These are phyloP conservation scores for Mastomys coucha DNA, from an alignment of 2,113 vertebrate genomes.

Conservation along the genomic window DNA sequence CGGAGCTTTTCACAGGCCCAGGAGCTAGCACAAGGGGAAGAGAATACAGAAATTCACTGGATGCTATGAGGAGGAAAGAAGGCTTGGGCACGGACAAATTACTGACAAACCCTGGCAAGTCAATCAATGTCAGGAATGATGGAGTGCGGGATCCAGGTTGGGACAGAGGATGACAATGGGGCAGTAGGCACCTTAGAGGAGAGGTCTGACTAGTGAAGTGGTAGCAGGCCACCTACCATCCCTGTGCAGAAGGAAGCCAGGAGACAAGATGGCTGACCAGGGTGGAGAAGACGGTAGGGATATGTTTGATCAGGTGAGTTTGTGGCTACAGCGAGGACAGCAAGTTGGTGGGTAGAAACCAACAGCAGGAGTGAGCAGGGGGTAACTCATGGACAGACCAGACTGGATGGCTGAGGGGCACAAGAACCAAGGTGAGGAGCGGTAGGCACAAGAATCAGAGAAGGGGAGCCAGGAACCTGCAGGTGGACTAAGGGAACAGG, in stretches of 20 bases:
- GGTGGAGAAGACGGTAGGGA: neutral
- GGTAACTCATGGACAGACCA: neutral
- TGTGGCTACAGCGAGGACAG: neutral
- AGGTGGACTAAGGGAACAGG: neutral
- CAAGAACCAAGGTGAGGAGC: neutral
- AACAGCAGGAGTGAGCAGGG: neutral
- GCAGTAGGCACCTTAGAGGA: neutral
- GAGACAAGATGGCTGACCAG: neutral
- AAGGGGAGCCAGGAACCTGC: neutral
- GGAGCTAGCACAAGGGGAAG: neutral
- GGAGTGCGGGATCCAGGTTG: neutral
- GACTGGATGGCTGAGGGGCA: neutral
- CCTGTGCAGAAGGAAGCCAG: neutral
- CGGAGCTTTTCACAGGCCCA: neutral
- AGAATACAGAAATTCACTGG: accelerated
- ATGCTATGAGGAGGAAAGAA: neutral
- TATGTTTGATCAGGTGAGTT: neutral
- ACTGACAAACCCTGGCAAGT: neutral
- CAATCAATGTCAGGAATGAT: neutral
- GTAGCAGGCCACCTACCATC: neutral
- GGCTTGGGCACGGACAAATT: neutral
- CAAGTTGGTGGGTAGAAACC: neutral
- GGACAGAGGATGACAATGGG: neutral
- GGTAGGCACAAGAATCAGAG: accelerated
- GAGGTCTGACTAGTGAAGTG: neutral